Percentiles rank a stretch among this genome's conserved stretches.
These are phyloP conservation scores for Catocala sponsa DNA, from an alignment of 2,888 invertebrate genomes.

Conservation along the genomic window DNA sequence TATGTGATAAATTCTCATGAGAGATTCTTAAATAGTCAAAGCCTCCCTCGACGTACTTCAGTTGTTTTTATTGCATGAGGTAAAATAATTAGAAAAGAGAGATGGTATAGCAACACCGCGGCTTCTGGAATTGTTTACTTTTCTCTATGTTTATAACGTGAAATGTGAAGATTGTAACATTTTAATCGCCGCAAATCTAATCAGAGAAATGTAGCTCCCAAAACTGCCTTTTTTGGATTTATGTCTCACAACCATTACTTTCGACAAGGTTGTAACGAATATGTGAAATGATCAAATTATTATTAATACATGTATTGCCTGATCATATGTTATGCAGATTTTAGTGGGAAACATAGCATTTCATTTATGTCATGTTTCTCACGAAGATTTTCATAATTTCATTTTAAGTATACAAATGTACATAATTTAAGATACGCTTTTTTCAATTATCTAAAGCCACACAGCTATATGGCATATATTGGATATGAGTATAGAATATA, in stretches of 20 bases:
- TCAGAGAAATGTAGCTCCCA: background rate
- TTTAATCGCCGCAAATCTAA: background rate
- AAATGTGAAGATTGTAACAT: background rate
- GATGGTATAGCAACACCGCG: too few species aligned
- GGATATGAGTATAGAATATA: too few species aligned
- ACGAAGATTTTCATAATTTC: slow-evolving; percentile 1
- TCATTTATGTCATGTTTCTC: background rate
- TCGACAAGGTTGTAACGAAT: background rate
- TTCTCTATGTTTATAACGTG: background rate
- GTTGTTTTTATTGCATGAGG: too few species aligned
- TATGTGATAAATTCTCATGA: background rate
- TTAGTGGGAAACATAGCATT: background rate
- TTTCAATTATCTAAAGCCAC: background rate
- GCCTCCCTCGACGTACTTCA: too few species aligned
- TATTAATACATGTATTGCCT: background rate
- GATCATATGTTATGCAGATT: slow-evolving; percentile 5
- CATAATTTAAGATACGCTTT: background rate
- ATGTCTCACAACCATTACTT: too few species aligned
- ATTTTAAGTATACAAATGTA: background rate
- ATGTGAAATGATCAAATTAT: background rate
- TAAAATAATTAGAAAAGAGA: too few species aligned
- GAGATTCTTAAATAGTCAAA: background rate
- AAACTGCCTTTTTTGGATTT: too few species aligned
- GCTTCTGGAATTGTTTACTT: slow-evolving; percentile 1
- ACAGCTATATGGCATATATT: background rate